Conservation (phyloP, 2,797 vertebrate genomes). For the Sebastes melanostomus region DNA sequence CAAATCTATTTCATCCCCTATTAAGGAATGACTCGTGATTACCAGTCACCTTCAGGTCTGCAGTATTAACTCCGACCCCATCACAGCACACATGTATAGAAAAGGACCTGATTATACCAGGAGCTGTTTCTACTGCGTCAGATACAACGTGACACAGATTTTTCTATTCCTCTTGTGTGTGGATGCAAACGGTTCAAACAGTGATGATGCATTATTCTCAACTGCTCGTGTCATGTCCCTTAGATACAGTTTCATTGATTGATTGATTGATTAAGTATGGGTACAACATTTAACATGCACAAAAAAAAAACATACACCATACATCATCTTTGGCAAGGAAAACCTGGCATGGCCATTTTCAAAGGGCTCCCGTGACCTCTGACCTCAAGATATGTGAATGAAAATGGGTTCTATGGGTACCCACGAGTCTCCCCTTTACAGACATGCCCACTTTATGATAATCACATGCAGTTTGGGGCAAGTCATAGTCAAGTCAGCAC, state of each 20-base stretch:
- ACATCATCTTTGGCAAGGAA: neutral
- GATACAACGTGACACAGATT: neutral
- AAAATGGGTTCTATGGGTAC: fast-evolving
- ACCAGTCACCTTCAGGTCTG: constrained; percentile 57
- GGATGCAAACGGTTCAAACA: neutral
- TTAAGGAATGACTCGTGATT: constrained; percentile 47
- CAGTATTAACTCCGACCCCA: constrained; percentile 6
- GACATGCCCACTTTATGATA: too few species aligned
- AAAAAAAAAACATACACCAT: neutral
- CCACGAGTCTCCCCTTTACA: too few species aligned
- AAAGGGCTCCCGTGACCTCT: too few species aligned
- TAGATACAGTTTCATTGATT: neutral
- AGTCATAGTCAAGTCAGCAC: too few species aligned
- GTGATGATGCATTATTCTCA: neutral
- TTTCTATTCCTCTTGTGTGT: neutral
- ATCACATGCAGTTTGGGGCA: too few species aligned
- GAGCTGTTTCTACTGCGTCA: neutral
- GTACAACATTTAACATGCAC: neutral
- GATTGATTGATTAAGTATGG: neutral
- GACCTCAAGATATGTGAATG: too few species aligned
- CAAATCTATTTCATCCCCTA: constrained; percentile 56
- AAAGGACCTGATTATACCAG: neutral
- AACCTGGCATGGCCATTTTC: too few species aligned
- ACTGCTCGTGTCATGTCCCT: neutral
- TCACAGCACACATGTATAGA: constrained; percentile 1